Evolutionary conservation across 2,888 invertebrate species (phyloP), one percentile per base, ranked within the genome.

Genomic region (Halictus quadricinctus): DNA sequence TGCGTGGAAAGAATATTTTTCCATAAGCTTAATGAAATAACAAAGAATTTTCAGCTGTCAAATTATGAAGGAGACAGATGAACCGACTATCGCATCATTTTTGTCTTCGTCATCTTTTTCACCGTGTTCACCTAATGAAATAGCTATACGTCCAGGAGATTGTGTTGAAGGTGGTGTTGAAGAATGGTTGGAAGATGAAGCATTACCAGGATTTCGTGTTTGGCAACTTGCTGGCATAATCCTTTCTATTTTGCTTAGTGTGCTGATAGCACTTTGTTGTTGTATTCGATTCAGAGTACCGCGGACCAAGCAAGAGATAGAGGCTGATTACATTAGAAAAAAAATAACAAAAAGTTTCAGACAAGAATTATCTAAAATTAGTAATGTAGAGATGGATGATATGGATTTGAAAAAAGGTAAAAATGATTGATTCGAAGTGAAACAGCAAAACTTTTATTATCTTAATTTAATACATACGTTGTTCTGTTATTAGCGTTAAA

Each of bases 301-400:
- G 1, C 96, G 99, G 79, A 99, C 99, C 0, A 98, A 98, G 94
- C 98, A 98, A 94, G 98, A 99, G 95, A 99, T 99, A 87, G 98
- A 98, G 94, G 98, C 98, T 0, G 98, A 99, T 95, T 98, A 97
- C 94, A 97, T 97, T 91, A 96, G 98, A 36, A 97, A 97, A 91
- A 97, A 97, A 94, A 96, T 98, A 74, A 97, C 98, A 0, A 96
- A 96, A 90, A 98, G 97, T 94, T 98, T 98, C 94, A 96, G 97
- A 15, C 97, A 97, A 90, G 96, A 98, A 92, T 95, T 98, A 73
- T 96, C 97, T 92, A 96, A 97, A 89, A 97, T 98, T 90, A 97
- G 97, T 92, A 98, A 98, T 93, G 96, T 97, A 10, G 97, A 98
- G 93, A 97, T 98, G 97, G 98, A 98, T 92, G 96, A 96, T 54